These are phyloP conservation scores for Mus pahari DNA, from an alignment of 2,113 vertebrate species.

Conservation along the genomic window DNA sequence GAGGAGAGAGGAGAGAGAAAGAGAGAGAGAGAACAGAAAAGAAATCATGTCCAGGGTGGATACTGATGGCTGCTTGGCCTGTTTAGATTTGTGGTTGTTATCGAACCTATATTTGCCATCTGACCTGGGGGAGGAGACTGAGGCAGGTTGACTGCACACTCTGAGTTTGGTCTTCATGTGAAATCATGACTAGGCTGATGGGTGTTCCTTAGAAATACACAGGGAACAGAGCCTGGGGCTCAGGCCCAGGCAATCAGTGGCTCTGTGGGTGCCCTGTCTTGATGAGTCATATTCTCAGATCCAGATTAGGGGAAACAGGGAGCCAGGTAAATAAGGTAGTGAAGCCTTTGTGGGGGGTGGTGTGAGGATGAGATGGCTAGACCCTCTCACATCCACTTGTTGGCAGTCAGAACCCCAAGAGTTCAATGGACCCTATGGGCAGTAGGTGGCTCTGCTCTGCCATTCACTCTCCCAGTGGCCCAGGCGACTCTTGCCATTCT, in stretches of 20 bases:
- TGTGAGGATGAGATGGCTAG: background rate
- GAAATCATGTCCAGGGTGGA: background rate
- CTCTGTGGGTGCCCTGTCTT: background rate
- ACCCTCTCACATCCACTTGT: background rate
- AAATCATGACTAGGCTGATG: background rate
- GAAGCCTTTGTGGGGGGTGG: background rate
- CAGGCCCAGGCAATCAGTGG: background rate
- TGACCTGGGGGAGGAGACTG: background rate
- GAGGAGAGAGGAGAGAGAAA: too few species aligned
- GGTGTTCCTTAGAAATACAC: background rate
- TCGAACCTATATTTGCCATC: background rate
- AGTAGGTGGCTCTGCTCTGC: background rate
- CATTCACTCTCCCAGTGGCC: background rate
- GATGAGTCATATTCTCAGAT: background rate
- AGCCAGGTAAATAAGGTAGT: background rate
- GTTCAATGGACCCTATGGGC: accelerated
- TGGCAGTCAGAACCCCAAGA: background rate
- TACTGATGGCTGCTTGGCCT: background rate
- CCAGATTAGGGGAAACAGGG: background rate
- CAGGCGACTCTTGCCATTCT: background rate
- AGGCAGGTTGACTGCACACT: background rate
- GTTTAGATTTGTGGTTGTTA: background rate
- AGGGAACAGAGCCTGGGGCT: background rate
- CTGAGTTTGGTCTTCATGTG: background rate
- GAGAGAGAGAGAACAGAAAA: background rate